These are phyloP conservation scores for Nematopogon swammerdamellus DNA, from an alignment of 2,888 invertebrate genomes.

Conservation along the genomic window DNA sequence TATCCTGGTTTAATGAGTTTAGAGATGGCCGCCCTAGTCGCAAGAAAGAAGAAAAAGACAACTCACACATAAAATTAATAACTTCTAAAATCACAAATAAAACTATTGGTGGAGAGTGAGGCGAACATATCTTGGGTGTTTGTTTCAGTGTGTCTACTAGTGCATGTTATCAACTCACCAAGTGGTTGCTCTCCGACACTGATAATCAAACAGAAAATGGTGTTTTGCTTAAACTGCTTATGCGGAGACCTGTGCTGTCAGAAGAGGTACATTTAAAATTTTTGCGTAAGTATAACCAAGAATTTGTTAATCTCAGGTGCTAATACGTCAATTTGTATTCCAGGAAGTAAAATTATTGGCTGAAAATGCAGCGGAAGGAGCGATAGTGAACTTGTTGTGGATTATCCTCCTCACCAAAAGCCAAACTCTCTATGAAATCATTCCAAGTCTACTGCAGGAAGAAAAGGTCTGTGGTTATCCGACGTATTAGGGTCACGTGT, in stretches of 20 bases:
- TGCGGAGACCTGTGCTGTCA: constrained; percentile 24
- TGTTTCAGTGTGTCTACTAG: constrained; percentile 22
- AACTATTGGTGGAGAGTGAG: no score
- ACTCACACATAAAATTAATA: no score
- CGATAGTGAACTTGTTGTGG: constrained; percentile 29
- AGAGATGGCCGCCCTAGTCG: no score
- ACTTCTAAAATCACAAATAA: no score
- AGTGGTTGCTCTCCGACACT: constrained; percentile 16
- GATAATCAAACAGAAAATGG: constrained; percentile 21
- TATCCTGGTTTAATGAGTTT: no score
- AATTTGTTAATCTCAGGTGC: no score
- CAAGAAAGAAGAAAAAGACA: no score
- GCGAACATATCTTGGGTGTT: no score
- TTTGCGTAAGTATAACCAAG: no score
- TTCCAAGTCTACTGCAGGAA: constrained; percentile 19
- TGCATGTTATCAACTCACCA: constrained; percentile 28
- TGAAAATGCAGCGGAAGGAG: constrained; percentile 14
- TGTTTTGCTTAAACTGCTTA: constrained; percentile 31
- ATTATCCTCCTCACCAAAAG: constrained; percentile 29
- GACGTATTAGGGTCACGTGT: no score
- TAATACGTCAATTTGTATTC: no score
- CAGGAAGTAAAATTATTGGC: constrained; percentile 33
- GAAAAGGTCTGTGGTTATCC: constrained; percentile 22
- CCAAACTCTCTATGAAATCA: constrained; percentile 19
- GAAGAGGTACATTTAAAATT: constrained; percentile 23